These are phyloP conservation scores for Podilymbus podiceps DNA, from an alignment of 2,113 vertebrate species.

Conservation along the genomic window DNA sequence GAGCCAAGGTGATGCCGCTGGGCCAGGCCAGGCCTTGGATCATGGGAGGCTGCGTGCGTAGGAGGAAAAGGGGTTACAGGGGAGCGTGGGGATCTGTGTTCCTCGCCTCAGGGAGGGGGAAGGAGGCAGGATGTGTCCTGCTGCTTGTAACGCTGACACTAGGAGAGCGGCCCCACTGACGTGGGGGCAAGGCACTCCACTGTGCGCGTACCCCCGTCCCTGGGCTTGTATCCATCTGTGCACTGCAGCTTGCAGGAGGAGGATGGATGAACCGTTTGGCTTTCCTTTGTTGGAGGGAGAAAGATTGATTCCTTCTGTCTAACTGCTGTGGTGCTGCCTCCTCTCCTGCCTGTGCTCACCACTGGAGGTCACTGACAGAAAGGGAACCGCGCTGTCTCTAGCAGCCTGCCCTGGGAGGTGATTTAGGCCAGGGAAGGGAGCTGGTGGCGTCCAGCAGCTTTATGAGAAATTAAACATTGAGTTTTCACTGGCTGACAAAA, in stretches of 20 bases:
- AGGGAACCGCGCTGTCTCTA: neutral
- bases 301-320: fast-evolving
- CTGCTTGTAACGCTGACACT: neutral
- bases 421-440: neutral
- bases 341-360: neutral
- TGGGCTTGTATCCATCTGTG: fast-evolving
- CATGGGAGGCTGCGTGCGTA: neutral
- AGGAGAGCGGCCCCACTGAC: too few relatives aligned
- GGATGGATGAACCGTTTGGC: neutral
- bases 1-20: neutral
- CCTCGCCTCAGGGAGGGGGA: neutral
- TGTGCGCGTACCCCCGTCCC: neutral
- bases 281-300: neutral
- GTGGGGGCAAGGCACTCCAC: too few relatives aligned
- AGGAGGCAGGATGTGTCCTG: neutral
- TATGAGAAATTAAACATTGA: fast-evolving
- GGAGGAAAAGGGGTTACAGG: neutral
- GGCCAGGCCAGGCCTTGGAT: neutral
- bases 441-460: fast-evolving
- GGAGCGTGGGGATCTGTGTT: fast-evolving
- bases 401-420: neutral
- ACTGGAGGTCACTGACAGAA: conserved; percentile 38
- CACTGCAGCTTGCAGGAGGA: neutral
- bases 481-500: neutral
- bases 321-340: neutral